Evolutionary conservation across 1,140 invertebrate species (phyloP).

Genomic region (Drosophila albomicans): DNA sequence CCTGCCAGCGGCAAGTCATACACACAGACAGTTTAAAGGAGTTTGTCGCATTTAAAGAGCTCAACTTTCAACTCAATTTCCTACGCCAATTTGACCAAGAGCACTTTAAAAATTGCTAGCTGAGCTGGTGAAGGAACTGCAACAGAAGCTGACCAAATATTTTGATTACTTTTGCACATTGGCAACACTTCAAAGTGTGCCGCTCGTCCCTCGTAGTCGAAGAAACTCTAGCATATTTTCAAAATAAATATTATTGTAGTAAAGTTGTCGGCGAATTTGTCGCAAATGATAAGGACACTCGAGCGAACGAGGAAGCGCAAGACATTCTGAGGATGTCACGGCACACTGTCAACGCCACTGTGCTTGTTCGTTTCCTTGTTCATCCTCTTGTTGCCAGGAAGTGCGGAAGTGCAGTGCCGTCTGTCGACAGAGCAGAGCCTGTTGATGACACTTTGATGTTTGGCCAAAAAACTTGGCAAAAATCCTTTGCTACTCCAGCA

Average conservation of each 20-base stretch:
- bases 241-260: conserved; percentile 78
- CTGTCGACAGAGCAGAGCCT: conserved; percentile 24
- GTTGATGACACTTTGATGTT: conserved; percentile 74
- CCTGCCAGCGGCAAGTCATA: conserved; percentile 13
- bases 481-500: not conserved
- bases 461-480: conserved; percentile 35
- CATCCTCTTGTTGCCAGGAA: conserved; percentile 12
- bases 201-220: conserved; percentile 1
- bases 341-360: conserved; percentile 18
- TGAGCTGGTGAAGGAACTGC: conserved; percentile 42
- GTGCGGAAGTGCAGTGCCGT: conserved; percentile 41
- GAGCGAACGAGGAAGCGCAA: not conserved
- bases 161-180: conserved; percentile 77
- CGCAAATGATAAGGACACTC: conserved; percentile 68
- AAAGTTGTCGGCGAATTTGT: conserved; percentile 67
- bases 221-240: conserved; percentile 66
- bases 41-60: conserved; percentile 34
- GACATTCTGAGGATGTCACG: conserved; percentile 24
- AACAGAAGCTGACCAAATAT: conserved; percentile 76
- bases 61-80: conserved; percentile 54
- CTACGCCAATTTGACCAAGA: conserved; percentile 34
- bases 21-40: conserved; percentile 21
- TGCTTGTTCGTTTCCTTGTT: conserved; percentile 14
- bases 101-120: conserved; percentile 45
- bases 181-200: conserved; percentile 65